These are phyloP conservation scores for Molossus molossus DNA, from an alignment of 2,797 vertebrate species.

Conservation along the genomic window DNA sequence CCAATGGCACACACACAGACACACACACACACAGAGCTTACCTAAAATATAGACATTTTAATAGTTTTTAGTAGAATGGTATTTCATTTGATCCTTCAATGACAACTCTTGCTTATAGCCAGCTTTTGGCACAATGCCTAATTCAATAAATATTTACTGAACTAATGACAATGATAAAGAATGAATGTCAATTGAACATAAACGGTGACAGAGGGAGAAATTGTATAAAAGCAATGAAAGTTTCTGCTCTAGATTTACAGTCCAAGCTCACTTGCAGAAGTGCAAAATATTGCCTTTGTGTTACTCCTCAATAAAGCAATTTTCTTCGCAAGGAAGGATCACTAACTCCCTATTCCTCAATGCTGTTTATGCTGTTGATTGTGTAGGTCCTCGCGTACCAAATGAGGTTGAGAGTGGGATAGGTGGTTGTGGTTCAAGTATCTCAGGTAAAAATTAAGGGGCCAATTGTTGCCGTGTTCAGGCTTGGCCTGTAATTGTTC, in stretches of 20 bases:
- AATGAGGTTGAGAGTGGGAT: neutral
- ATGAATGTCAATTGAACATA: neutral
- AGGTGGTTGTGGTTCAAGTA: neutral
- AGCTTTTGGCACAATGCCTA: neutral
- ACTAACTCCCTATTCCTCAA: neutral
- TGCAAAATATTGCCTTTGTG: constrained; percentile 38
- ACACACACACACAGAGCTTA: neutral
- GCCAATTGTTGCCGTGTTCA: constrained; percentile 20
- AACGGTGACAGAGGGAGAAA: constrained; percentile 21
- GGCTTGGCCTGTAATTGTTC: neutral
- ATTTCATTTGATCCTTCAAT: constrained; percentile 4
- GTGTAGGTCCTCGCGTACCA: neutral
- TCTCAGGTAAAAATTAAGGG: neutral
- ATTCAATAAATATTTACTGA: neutral
- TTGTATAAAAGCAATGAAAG: constrained; percentile 69
- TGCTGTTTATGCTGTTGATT: neutral
- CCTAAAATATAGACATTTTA: neutral
- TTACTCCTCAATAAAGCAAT: constrained; percentile 7
- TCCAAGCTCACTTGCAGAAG: constrained; percentile 67
- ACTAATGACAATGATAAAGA: constrained; percentile 50
- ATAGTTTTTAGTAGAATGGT: neutral
- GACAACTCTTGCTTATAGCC: constrained; percentile 20
- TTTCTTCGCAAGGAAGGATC: neutral
- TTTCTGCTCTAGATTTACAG: constrained; percentile 73
- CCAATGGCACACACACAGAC: neutral